Evolutionary conservation across 2,888 invertebrate species (phyloP), one percentile per base, ranked within the genome.

Genomic region (Caenorhabditis becei): DNA sequence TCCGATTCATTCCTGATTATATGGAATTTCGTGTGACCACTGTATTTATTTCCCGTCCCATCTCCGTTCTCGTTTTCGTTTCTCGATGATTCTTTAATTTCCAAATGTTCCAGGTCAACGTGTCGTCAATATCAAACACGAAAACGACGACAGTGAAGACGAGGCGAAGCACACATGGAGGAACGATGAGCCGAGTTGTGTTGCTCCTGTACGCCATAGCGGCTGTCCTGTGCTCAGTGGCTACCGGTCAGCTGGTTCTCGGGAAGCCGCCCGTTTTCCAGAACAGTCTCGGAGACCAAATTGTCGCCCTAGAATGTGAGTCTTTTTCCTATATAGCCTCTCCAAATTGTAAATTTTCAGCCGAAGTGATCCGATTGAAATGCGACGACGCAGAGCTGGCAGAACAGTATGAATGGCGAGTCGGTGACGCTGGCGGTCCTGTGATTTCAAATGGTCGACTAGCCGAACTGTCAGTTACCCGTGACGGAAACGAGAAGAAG

Each of bases 211-310:
- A 44, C 61, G 65, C 56, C 51, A 47, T 47, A 47, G n/a, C 44
- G 14, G 44, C 56, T 63, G 47, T 58, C 37, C 37, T 58, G 65
- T 72, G 72, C 56, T 5, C 63, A 14, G 11, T 56, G 26, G 66
- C 41, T 4, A 24, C 11, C 53, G 24, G 66, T 51, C 83, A 83
- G 51, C 59, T 83, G 26, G 83, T 83, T 26, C 74, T 83, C 26
- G 83, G 80, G 10, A 79, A 81, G 51, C 81, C 83, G 24, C 81
- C 83, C 16, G 47, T 74, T 11, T 79, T 83, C 35, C 75, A 66
- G 41, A 61, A 66, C 23, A 51, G 53, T 10, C 28, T 18, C 41
- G 62, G 20, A 7, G 71, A 72, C 26, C 62, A 67, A 44, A 67
- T 41, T 47, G 65, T 66, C 8, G 71, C 59, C 26, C 71, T 65